Percentiles rank a stretch among this genome's conserved stretches.
phyloP scores from a whole-genome alignment of 2,888 invertebrate species.

The Dryococelus australis region DNA sequence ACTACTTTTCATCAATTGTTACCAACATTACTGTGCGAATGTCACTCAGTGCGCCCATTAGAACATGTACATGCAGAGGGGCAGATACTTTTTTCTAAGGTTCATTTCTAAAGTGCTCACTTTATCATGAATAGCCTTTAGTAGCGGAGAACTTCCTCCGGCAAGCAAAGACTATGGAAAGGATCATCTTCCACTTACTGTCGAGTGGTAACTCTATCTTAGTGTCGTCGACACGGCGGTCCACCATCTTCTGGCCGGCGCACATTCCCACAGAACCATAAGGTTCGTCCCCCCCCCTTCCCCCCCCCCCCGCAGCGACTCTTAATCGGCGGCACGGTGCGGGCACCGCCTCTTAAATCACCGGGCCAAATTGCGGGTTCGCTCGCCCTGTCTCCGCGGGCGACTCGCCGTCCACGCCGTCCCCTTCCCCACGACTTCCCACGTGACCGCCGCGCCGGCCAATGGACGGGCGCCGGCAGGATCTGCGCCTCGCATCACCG shows the following conservation, averaged over 20 bases:
- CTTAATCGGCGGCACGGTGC: not conserved
- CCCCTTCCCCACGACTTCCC: not conserved
- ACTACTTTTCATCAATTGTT: too few relatives aligned
- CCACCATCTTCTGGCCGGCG: not conserved
- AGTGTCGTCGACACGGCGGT: not conserved
- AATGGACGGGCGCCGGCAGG: not conserved
- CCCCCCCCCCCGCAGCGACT: too few relatives aligned
- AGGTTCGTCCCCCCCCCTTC: not conserved
- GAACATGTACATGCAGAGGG: too few relatives aligned
- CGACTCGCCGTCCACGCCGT: not conserved
- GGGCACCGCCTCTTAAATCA: constrained; percentile 5
- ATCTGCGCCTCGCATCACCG: not conserved
- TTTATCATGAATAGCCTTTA: too few relatives aligned
- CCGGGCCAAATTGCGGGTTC: constrained; percentile 12
- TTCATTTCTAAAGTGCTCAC: too few relatives aligned
- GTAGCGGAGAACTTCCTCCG: too few relatives aligned
- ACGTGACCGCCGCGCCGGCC: not conserved
- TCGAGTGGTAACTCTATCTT: not conserved
- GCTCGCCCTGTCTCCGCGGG: not conserved
- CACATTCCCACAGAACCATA: not conserved
- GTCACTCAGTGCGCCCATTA: too few relatives aligned
- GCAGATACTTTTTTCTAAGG: too few relatives aligned
- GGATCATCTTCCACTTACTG: too few relatives aligned
- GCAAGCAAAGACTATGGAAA: too few relatives aligned
- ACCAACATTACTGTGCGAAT: too few relatives aligned